A percentile compares a stretch with the other conserved stretches of the same genome.
phyloP scores from a whole-genome alignment of 2,113 vertebrate genomes.

The Heptranchias perlo region DNA sequence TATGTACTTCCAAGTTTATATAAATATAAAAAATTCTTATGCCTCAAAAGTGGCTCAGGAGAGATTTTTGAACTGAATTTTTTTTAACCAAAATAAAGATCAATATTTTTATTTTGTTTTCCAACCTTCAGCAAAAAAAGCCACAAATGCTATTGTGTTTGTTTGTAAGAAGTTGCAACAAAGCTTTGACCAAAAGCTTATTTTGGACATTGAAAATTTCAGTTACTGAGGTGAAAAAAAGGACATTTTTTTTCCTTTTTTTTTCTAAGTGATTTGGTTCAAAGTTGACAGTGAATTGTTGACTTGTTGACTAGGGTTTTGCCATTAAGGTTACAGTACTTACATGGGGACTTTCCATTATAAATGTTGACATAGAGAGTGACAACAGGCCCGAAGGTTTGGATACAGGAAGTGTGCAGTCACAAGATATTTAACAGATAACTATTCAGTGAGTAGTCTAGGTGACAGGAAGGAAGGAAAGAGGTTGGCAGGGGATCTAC shows the following conservation, averaged over 20 bases:
- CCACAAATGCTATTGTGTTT: background rate
- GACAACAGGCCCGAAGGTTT: background rate
- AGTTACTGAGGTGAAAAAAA: background rate
- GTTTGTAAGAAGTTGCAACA: background rate
- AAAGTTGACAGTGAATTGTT: background rate
- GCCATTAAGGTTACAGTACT: background rate
- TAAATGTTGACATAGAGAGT: background rate
- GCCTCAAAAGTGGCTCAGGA: background rate
- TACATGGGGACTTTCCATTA: background rate
- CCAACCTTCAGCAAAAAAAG: background rate
- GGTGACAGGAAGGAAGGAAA: background rate
- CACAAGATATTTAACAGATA: background rate
- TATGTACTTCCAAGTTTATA: too few relatives aligned
- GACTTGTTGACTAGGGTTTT: background rate
- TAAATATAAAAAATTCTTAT: background rate
- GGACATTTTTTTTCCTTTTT: too few relatives aligned
- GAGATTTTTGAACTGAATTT: background rate
- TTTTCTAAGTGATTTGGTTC: background rate
- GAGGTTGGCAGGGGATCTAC: background rate
- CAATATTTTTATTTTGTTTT: background rate
- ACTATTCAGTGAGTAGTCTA: background rate
- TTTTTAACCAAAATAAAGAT: background rate
- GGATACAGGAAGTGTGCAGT: background rate
- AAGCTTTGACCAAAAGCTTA: background rate
- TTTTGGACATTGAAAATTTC: background rate